These are phyloP conservation scores for Sebastes nivosus DNA, from an alignment of 2,797 vertebrate genomes.

Conservation along the genomic window DNA sequence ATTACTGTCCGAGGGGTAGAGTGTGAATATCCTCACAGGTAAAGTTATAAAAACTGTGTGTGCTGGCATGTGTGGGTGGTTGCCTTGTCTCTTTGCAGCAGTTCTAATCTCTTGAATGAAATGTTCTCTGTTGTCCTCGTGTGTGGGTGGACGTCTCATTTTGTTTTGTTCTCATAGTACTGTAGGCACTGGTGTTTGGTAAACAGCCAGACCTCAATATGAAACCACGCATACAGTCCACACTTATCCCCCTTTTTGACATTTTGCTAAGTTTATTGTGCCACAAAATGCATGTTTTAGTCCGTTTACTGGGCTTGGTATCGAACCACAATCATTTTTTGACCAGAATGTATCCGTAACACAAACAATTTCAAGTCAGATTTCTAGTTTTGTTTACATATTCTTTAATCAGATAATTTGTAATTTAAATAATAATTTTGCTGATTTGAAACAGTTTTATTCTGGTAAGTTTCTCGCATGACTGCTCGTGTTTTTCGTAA, in stretches of 20 bases:
- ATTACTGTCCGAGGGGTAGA: neutral
- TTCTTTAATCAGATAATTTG: neutral
- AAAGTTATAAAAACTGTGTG: neutral
- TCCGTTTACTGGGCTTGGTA: neutral
- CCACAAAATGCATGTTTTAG: neutral
- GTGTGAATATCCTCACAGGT: neutral
- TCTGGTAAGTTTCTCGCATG: neutral
- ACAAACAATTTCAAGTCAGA: neutral
- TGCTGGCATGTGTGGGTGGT: neutral
- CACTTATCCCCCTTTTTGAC: neutral
- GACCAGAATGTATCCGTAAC: neutral
- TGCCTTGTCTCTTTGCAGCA: constrained; percentile 41
- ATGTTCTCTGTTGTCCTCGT: constrained; percentile 29
- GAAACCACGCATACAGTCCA: neutral
- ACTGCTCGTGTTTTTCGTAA: neutral
- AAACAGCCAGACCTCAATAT: neutral
- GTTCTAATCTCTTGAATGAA: constrained; percentile 48
- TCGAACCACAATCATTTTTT: neutral
- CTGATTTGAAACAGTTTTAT: neutral
- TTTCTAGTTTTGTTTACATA: rapidly evolving
- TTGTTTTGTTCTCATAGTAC: constrained; percentile 16
- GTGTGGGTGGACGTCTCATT: neutral
- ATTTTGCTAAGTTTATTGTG: neutral
- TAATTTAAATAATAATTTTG: neutral
- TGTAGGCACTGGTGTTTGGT: neutral